Conservation (phyloP, 2,113 vertebrate species). For the Mystacornis crossleyi region DNA sequence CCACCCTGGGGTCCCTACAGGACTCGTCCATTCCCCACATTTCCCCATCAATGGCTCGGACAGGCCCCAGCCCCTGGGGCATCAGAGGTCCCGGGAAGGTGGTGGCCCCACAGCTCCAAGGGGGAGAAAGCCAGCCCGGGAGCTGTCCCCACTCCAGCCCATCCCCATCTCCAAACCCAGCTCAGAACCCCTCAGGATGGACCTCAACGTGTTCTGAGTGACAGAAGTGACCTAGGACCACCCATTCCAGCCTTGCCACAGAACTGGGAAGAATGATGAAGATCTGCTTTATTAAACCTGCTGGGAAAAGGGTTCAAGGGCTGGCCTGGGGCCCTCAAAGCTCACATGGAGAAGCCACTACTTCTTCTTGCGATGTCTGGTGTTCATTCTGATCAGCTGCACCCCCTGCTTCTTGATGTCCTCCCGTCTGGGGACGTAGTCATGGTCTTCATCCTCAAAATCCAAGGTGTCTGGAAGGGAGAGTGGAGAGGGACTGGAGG, state of each 20-base stretch:
- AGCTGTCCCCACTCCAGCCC: background rate
- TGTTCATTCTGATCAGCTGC: background rate
- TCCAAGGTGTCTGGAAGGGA: background rate
- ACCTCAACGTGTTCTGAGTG: accelerated
- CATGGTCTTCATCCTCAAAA: background rate
- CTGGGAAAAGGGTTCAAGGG: background rate
- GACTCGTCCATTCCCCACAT: background rate
- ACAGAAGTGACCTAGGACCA: background rate
- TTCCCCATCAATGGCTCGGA: accelerated
- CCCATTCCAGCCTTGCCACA: background rate
- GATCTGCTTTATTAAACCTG: background rate
- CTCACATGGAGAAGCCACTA: background rate
- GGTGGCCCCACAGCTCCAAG: background rate
- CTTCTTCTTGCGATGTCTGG: background rate
- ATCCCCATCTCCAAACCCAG: background rate
- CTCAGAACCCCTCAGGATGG: background rate
- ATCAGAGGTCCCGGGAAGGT: background rate
- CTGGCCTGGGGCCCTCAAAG: background rate
- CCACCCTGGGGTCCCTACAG: background rate
- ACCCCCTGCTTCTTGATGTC: background rate
- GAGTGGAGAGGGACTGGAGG: background rate
- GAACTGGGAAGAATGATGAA: background rate
- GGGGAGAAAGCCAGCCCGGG: background rate
- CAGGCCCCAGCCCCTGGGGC: too few species aligned
- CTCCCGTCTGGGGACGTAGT: background rate